A percentile compares a stretch with the other conserved stretches of the same genome.
phyloP scores from a whole-genome alignment of 2,888 invertebrate genomes.

The Osmoderma eremita region DNA sequence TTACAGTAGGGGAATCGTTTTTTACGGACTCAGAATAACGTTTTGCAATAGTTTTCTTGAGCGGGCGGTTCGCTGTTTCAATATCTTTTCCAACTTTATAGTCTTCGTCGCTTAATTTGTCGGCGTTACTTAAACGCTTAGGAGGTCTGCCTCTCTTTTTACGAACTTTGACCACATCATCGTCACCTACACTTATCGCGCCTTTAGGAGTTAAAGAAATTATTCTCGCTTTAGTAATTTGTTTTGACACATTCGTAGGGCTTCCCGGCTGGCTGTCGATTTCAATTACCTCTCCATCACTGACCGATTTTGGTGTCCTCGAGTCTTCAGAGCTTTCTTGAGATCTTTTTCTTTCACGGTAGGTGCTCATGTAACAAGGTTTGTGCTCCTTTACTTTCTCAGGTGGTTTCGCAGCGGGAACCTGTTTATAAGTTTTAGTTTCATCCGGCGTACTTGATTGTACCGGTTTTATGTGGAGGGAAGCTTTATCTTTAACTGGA shows the following conservation, averaged over 20 bases:
- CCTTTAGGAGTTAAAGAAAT: background rate
- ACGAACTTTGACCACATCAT: background rate
- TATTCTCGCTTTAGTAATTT: background rate
- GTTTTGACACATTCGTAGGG: background rate
- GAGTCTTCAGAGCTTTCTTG: slow-evolving; percentile 6
- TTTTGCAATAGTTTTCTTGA: slow-evolving; percentile 11
- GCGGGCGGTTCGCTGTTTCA: background rate
- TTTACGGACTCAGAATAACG: slow-evolving; percentile 1
- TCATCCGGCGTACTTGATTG: background rate
- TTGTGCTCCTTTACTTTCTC: slow-evolving; percentile 19
- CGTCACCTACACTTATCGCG: slow-evolving; percentile 1
- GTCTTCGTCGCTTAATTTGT: background rate
- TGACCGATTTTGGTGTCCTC: background rate
- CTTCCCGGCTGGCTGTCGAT: slow-evolving; percentile 10
- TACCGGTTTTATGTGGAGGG: background rate
- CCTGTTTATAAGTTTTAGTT: background rate
- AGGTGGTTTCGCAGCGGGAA: background rate
- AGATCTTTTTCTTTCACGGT: slow-evolving; percentile 15
- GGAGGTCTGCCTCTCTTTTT: slow-evolving; percentile 3
- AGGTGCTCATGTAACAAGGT: slow-evolving; percentile 27
- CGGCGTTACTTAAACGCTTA: background rate
- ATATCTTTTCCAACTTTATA: background rate
- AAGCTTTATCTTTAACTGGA: slow-evolving; percentile 20
- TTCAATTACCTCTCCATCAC: slow-evolving; percentile 13
- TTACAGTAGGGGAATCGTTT: background rate